phyloP scores from a whole-genome alignment of 2,797 vertebrate genomes.

The Notoglanidium macrostoma region DNA sequence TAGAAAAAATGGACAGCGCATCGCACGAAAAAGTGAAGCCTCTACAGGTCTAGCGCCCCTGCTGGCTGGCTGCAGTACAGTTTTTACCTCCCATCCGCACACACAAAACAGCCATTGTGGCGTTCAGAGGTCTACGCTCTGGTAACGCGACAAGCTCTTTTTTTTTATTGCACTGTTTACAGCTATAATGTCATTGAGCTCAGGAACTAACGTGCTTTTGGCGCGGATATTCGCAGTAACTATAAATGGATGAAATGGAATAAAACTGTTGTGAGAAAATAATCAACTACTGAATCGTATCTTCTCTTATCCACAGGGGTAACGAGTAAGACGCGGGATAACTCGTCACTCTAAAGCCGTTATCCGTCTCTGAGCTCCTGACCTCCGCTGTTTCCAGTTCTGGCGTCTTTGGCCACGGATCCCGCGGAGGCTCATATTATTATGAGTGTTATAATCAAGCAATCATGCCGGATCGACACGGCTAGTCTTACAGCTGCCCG shows the following conservation, averaged over 20 bases:
- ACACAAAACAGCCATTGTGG: background rate
- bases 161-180: background rate
- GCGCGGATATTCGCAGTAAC: background rate
- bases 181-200: background rate
- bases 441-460: slow-evolving; percentile 77
- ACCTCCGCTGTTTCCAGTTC: slow-evolving; percentile 61
- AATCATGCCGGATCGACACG: slow-evolving; percentile 89
- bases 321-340: background rate
- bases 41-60: no score
- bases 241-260: background rate
- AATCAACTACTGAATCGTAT: background rate
- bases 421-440: slow-evolving; percentile 73
- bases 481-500: slow-evolving; percentile 87
- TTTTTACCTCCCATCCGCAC: no score
- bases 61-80: no score
- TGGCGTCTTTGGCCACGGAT: slow-evolving; percentile 26
- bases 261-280: background rate
- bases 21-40: no score
- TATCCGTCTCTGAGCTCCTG: slow-evolving; percentile 4
- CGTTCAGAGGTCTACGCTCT: no score
- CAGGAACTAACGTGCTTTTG: background rate
- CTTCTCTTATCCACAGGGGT: background rate
- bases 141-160: background rate
- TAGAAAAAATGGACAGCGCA: no score
- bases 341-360: background rate